Conservation (phyloP, 2,797 vertebrate genomes). For the Lacerta bilineata region DNA sequence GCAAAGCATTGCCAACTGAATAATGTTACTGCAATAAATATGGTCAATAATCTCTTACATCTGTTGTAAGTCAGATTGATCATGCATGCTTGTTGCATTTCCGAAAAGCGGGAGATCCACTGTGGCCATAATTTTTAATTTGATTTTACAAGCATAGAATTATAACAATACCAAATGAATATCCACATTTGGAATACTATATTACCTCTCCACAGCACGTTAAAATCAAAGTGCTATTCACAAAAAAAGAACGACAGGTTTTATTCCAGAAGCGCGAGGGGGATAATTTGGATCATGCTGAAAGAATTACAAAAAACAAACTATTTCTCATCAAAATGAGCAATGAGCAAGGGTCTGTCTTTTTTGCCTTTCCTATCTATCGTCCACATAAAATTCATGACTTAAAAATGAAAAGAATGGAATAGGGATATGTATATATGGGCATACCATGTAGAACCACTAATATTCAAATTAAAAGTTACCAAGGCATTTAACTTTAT, state of each 20-base stretch:
- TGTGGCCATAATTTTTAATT: slow-evolving; percentile 21
- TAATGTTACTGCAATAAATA: slow-evolving; percentile 45
- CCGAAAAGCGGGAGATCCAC: slow-evolving; percentile 31
- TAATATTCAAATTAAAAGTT: slow-evolving; percentile 33
- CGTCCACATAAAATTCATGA: slow-evolving; percentile 29
- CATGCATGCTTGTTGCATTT: slow-evolving; percentile 23
- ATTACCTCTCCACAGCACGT: slow-evolving; percentile 37
- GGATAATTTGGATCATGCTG: too few species aligned
- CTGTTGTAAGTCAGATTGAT: slow-evolving; percentile 57
- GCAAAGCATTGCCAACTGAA: slow-evolving; percentile 60
- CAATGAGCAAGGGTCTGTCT: too few species aligned
- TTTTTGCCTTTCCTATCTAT: too few species aligned
- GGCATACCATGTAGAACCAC: slow-evolving; percentile 29
- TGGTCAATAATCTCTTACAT: slow-evolving; percentile 50
- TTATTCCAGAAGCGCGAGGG: too few species aligned
- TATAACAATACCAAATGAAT: too few species aligned
- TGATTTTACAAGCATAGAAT: too few species aligned
- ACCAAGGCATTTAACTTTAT: slow-evolving; percentile 28
- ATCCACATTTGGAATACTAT: slow-evolving; percentile 1
- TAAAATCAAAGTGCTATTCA: too few species aligned
- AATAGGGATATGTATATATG: slow-evolving; percentile 42
- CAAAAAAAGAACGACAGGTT: too few species aligned
- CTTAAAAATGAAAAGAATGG: slow-evolving; percentile 49
- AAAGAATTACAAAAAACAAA: not conserved
- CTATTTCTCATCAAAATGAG: too few species aligned